Evolutionary conservation across 2,113 vertebrate genomes (phyloP), one percentile per base, ranked within the genome.

Genomic region (Myiopsitta monachus): DNA sequence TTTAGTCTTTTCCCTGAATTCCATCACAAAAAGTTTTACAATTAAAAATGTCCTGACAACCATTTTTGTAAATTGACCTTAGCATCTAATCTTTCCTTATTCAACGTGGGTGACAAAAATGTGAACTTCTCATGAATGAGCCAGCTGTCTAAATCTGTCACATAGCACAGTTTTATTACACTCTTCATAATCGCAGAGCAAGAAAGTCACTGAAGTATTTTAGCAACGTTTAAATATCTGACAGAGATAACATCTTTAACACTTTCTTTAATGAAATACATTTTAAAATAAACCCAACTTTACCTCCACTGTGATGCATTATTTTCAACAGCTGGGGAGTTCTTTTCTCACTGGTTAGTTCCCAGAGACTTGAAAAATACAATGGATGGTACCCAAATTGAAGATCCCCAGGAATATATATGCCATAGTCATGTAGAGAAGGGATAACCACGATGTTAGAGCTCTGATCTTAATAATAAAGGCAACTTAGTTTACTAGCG

Each of bases 31-130:
- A 98, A 96, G 97, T 98, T 98, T 97, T 97, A 98, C 97, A 97
- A 98, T 98, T 98, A 95, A 97, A 98, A 98, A 97, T 97, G 97
- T 98, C 98, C 96, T 98, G 97, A 97, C 97, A 98, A 97, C 97
- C 97, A 98, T 97, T 97, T 98, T 97, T 96, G 96, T 97, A 97
- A 98, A 97, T 94, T 97, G 97, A 97, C 97, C 96, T 97, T 98
- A 98, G 91, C 97, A 97, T 97, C 98, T 97, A 98, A 98, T 98
- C 95, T 82, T 98, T 96, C 94, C 94, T 97, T 96, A 98, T 97
- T 98, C 97, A 98, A 89, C 17, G 38, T 97, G 98, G 97, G 97
- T 96, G 97, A 98, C 97, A 97, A 98, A 97, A 98, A 98, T 81
- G 97, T 97, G 98, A 98, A 97, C 96, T 96, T 97, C 96, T 97